These are phyloP conservation scores for Corythoichthys haematopterus DNA, from an alignment of 2,113 vertebrate genomes.

Conservation along the genomic window DNA sequence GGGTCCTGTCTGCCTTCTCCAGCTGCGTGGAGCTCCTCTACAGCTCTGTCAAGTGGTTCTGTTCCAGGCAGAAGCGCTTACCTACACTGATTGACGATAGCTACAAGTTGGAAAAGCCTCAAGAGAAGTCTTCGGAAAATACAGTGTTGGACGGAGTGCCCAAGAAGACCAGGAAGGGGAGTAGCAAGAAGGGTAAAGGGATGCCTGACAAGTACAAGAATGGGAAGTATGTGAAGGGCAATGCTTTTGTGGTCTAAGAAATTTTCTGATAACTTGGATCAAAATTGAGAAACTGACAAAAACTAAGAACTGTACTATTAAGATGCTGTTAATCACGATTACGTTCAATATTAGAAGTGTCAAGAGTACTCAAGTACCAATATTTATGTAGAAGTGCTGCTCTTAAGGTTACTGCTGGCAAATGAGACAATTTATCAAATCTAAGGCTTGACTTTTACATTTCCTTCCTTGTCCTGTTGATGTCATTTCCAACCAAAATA, in stretches of 20 bases:
- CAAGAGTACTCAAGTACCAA: too few species aligned
- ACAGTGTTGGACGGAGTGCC: accelerated
- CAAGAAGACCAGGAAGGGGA: constrained; percentile 24
- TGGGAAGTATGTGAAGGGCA: constrained; percentile 16
- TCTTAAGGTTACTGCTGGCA: too few species aligned
- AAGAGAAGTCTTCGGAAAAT: background rate
- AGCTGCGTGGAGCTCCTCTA: constrained; percentile 79
- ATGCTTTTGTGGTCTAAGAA: constrained; percentile 35
- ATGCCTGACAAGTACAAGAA: constrained; percentile 11
- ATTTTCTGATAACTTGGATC: too few species aligned
- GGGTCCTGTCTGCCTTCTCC: constrained; percentile 77
- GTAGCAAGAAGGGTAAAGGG: constrained; percentile 24
- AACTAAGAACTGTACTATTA: background rate
- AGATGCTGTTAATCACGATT: too few species aligned
- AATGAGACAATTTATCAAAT: too few species aligned
- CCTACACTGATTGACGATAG: constrained; percentile 20
- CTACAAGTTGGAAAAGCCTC: background rate
- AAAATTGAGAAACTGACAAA: background rate
- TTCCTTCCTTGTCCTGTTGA: too few species aligned
- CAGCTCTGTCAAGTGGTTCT: constrained; percentile 72
- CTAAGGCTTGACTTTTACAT: too few species aligned
- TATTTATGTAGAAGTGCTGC: too few species aligned
- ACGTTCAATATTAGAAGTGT: too few species aligned
- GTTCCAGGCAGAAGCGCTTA: accelerated
- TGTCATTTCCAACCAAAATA: too few species aligned